phyloP scores from a whole-genome alignment of 2,797 vertebrate genomes.

The Sebastes diaconus region DNA sequence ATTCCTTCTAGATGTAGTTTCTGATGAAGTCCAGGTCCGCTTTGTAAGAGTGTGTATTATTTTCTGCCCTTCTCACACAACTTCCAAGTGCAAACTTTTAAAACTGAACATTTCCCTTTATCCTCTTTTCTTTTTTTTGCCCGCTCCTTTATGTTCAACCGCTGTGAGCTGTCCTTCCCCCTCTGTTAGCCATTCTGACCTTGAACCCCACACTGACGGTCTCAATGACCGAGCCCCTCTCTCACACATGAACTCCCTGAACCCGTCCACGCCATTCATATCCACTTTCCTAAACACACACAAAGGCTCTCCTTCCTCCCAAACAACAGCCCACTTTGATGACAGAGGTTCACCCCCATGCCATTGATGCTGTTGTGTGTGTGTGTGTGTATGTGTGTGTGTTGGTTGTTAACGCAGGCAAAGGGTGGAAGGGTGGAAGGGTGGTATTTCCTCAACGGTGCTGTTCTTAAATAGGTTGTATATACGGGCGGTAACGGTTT shows the following conservation, averaged over 20 bases:
- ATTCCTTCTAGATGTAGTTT: background rate
- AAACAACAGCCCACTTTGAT: constrained; percentile 64
- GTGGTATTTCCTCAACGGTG: constrained; percentile 48
- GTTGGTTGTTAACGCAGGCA: constrained; percentile 20
- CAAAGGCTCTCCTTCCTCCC: constrained; percentile 46
- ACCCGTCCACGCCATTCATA: constrained; percentile 59
- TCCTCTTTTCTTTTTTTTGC: background rate
- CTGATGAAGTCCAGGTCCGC: background rate
- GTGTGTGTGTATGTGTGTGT: constrained; percentile 10
- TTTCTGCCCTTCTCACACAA: background rate
- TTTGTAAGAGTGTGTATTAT: background rate
- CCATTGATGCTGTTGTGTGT: constrained; percentile 21
- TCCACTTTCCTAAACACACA: constrained; percentile 28
- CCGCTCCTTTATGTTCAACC: background rate
- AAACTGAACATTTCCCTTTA: constrained; percentile 10
- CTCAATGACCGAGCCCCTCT: constrained; percentile 52
- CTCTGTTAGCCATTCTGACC: constrained; percentile 61
- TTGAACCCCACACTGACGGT: constrained; percentile 69
- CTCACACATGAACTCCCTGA: constrained; percentile 68
- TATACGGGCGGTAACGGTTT: background rate
- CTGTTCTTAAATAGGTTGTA: constrained; percentile 18
- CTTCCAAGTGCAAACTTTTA: background rate
- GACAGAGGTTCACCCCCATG: constrained; percentile 47
- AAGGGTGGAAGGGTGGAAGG: constrained; percentile 37
- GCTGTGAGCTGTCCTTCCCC: constrained; percentile 8